Evolutionary conservation across 2,888 invertebrate species (phyloP).

Genomic region (Melinaea menophilus): DNA sequence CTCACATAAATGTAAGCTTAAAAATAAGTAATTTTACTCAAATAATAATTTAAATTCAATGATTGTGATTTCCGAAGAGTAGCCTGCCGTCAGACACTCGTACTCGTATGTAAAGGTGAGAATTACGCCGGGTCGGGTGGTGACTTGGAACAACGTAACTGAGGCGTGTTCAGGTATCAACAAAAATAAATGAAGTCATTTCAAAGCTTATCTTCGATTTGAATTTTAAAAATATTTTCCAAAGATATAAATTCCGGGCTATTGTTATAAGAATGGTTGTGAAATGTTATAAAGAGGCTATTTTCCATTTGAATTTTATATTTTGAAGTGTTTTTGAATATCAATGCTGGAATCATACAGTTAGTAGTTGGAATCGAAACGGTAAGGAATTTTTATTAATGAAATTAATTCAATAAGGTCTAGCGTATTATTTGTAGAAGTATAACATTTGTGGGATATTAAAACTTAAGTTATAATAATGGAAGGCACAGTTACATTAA

Average conservation of each 20-base stretch:
- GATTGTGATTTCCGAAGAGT: neutral
- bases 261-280: constrained; percentile 5
- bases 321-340: neutral
- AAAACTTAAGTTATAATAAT: constrained; percentile 48
- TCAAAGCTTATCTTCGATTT: neutral
- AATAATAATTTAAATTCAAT: constrained; percentile 4
- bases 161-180: no score
- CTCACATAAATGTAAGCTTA: constrained; percentile 2
- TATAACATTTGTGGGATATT: constrained; percentile 38
- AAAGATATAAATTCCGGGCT: neutral
- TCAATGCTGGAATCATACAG: no score
- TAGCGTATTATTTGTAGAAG: neutral
- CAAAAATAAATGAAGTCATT: constrained; percentile 1
- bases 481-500: constrained; percentile 47
- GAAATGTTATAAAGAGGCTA: neutral
- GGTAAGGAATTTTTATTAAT: no score
- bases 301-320: neutral
- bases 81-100: neutral
- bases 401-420: no score
- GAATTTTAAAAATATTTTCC: neutral
- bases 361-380: no score
- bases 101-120: neutral
- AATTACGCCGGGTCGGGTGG: neutral
- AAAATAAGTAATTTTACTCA: neutral
- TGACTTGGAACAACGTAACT: neutral